Base-by-base conservation (phyloP, 2,797 vertebrate species). In the Xenops minutus region DNA sequence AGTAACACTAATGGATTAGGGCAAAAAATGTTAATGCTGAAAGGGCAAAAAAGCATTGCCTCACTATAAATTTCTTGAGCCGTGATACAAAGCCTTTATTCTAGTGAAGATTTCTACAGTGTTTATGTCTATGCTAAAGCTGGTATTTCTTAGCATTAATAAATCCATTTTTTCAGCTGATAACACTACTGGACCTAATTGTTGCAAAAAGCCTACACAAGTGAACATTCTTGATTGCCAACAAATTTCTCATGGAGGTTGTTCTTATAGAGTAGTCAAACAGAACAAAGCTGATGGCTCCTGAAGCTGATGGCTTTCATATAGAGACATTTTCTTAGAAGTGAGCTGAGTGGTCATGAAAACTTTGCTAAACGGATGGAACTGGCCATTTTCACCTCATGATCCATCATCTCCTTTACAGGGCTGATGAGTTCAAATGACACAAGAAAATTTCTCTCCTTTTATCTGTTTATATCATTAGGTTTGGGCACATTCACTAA, bases 351-450 rank as follows among this genome's bases (percentile, higher is more conserved):
- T 20, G 8, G 23, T 39, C 19, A 32, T 4, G 61, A 24, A 59
- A 88, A 32, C 6, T 54, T 64, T 48, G 6, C 4, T 64, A 48
- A 78, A 24, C 20, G 37, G 21, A 7, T 69, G 54, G n/a, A 86
- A 32, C 29, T 30, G 30, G 2, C 5, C 6, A 2, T 58, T 94
- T 89, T 76, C 15, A 2, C 36, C 11, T 66, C 3, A 46, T 39
- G 22, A 81, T 34, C 20, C 9, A 39, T 10, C 0, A 0, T 37
- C 16, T 55, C 14, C 23, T 0, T 64, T 81, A 66, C 46, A 72
- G 29, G 7, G 8, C 10, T 51, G 27, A 55, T 20, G 6, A 30
- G 7, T 72, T 75, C 26, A 52, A 86, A 59, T 13, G 5, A 37
- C 32, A 62, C 2, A 32, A 32, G 6, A 48, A 77, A 64, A 51